These are phyloP conservation scores for Synanceia verrucosa DNA, from an alignment of 2,797 vertebrate genomes.

Conservation along the genomic window DNA sequence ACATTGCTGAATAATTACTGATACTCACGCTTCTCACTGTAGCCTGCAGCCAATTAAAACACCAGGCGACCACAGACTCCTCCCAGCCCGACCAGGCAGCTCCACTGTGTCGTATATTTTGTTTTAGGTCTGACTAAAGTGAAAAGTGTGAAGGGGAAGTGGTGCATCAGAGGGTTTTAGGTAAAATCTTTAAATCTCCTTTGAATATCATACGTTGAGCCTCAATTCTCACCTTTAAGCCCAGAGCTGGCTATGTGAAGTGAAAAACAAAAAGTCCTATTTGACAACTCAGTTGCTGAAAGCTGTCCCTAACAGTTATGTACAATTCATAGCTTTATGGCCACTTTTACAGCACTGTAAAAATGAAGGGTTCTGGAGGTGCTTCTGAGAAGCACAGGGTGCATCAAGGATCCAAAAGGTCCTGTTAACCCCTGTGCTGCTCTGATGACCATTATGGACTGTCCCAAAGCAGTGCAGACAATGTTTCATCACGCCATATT, in stretches of 20 bases:
- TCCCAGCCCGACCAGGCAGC: conserved; percentile 87
- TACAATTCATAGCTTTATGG: conserved; percentile 72
- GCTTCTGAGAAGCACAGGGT: conserved; percentile 52
- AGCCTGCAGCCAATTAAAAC: conserved; percentile 97
- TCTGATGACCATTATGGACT: conserved; percentile 29
- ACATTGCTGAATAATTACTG: conserved; percentile 99
- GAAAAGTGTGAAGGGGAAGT: conserved; percentile 52
- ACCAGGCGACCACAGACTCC: conserved; percentile 90
- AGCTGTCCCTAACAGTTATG: conserved; percentile 70
- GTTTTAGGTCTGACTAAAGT: conserved; percentile 69
- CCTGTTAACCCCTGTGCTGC: conserved; percentile 23
- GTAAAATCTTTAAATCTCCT: conserved; percentile 38
- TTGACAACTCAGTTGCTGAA: conserved; percentile 61
- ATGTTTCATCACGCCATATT: not conserved
- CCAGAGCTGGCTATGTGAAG: conserved; percentile 20
- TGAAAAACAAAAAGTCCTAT: conserved; percentile 46
- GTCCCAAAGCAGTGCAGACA: not conserved
- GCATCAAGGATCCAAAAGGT: conserved; percentile 56
- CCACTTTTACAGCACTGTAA: conserved; percentile 79
- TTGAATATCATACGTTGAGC: conserved; percentile 8
- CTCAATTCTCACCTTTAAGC: conserved; percentile 7
- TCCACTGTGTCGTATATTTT: conserved; percentile 86
- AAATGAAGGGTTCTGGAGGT: conserved; percentile 64
- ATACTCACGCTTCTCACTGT: conserved; percentile 93
- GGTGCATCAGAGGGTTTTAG: conserved; percentile 37